Evolutionary conservation across 2,113 vertebrate genomes (phyloP).

Genomic region (Lagopus muta): DNA sequence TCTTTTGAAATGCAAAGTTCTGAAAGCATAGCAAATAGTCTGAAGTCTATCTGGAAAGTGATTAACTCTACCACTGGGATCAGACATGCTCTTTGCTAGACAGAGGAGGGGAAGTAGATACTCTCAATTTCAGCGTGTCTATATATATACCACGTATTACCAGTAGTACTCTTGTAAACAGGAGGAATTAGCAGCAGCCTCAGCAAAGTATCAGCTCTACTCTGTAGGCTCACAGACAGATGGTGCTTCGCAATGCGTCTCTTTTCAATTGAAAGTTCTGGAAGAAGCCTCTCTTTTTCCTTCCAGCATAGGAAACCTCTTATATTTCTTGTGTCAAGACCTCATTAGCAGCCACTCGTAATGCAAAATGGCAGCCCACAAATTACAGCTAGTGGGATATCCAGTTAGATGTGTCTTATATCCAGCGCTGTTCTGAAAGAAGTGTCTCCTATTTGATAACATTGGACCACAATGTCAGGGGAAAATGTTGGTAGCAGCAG

Average conservation of each 20-base stretch:
- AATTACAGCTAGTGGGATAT: background rate
- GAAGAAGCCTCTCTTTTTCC: background rate
- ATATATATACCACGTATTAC: background rate
- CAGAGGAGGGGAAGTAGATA: background rate
- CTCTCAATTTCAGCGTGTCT: background rate
- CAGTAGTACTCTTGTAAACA: background rate
- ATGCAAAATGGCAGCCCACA: background rate
- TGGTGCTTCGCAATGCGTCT: background rate
- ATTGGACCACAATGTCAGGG: too few species aligned
- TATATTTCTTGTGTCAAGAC: background rate
- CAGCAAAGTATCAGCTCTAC: constrained; percentile 3
- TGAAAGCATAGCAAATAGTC: background rate
- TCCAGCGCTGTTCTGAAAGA: too few species aligned
- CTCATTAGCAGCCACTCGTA: background rate
- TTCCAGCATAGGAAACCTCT: background rate
- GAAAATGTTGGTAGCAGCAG: too few species aligned
- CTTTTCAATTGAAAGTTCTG: background rate
- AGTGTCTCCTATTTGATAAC: too few species aligned
- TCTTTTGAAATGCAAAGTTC: background rate
- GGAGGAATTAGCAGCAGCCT: background rate
- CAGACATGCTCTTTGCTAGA: background rate
- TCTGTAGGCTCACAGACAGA: background rate
- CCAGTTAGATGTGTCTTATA: background rate
- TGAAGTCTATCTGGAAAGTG: background rate
- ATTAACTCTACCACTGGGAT: background rate